Evolutionary conservation across 2,113 vertebrate genomes (phyloP).

Genomic region (Benitochromis conjunctus): DNA sequence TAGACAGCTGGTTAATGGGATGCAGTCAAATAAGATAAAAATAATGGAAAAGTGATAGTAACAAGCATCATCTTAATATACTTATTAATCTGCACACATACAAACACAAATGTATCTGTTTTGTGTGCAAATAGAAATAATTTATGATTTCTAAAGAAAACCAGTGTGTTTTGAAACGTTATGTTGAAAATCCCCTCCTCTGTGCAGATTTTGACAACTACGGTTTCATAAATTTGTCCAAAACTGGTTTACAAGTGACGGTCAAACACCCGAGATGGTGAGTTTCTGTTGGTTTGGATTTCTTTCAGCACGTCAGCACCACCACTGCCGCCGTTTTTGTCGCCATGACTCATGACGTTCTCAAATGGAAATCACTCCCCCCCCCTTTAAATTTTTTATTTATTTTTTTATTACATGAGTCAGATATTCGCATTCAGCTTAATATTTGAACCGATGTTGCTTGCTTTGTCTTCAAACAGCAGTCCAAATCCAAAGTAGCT

Average conservation of each 20-base stretch:
- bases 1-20: neutral
- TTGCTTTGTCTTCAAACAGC: neutral
- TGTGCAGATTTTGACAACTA: neutral
- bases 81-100: neutral
- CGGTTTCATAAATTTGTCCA: neutral
- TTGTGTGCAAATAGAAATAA: neutral
- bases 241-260: neutral
- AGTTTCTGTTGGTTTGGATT: neutral
- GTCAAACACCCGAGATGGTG: accelerated
- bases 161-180: neutral
- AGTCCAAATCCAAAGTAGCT: neutral
- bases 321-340: accelerated
- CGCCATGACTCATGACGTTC: accelerated
- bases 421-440: accelerated
- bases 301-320: neutral
- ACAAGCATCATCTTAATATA: neutral
- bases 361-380: too few species aligned
- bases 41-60: neutral
- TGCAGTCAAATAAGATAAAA: neutral
- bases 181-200: neutral
- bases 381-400: too few species aligned
- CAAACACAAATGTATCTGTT: neutral
- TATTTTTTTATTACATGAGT: neutral
- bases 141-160: too few species aligned
- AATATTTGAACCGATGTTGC: neutral